phyloP scores from a whole-genome alignment of 2,888 invertebrate species.

The Drosophila limbata region DNA sequence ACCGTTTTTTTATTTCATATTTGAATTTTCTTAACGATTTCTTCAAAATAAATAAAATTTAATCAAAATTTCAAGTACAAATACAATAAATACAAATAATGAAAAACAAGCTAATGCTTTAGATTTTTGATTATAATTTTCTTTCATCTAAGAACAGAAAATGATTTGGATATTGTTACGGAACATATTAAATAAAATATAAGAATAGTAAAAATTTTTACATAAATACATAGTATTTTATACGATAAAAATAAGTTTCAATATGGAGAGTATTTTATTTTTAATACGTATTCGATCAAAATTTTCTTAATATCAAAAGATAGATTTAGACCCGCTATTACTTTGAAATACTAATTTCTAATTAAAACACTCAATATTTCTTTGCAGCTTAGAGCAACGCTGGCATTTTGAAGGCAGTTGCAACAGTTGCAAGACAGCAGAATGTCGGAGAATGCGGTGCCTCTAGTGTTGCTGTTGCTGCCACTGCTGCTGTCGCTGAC shows the following conservation, averaged over 20 bases:
- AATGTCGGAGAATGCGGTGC: slow-evolving; percentile 24
- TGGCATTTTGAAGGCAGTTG: slow-evolving; percentile 4
- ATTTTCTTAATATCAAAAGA: background rate
- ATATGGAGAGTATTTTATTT: background rate
- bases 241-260: background rate
- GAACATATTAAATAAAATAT: background rate
- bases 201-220: too few species aligned
- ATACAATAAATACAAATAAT: too few species aligned
- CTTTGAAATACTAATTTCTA: background rate
- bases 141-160: too few species aligned
- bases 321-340: background rate
- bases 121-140: too few species aligned
- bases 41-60: too few species aligned
- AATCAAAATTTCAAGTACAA: too few species aligned
- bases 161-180: too few species aligned
- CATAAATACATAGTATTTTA: too few species aligned
- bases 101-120: too few species aligned
- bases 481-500: slow-evolving; percentile 19
- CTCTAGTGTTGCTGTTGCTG: background rate
- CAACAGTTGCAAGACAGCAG: slow-evolving; percentile 1
- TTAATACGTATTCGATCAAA: background rate
- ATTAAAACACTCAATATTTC: background rate
- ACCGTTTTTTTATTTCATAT: too few species aligned
- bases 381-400: slow-evolving; percentile 17
- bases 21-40: too few species aligned